Base-by-base conservation (phyloP, 2,113 vertebrate species). In the Salminus brasiliensis region DNA sequence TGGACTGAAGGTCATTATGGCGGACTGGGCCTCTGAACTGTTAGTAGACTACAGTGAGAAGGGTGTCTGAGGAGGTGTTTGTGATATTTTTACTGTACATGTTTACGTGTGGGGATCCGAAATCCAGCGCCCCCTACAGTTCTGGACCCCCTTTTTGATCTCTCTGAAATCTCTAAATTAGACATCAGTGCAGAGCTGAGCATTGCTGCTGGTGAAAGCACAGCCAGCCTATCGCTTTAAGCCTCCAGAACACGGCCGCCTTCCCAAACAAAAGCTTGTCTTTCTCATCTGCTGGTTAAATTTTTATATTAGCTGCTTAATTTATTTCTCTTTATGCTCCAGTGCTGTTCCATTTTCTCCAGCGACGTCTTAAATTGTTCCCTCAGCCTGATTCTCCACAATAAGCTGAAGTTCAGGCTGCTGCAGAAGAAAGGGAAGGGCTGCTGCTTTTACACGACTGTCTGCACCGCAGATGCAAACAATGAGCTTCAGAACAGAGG, bases 291-390 rank as follows among this genome's bases (percentile, higher is more conserved):
- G 60, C 59, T 63, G 55, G 67, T 75, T 74, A 34, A 74, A 16
- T 30, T 30, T 34, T 79, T 49, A 71, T 73, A 75, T 86, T 84
- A 87, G 78, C 67, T 27, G 59, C 25, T 72, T 78, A 52, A 87
- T 88, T 83, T 85, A 76, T 84, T 79, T 80, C 30, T 78, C 76
- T 84, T 13, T 67, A 74, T 80, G 78, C 84, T 83, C 23, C 3
- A 69, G 69, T 87, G 81, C 63, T 30, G 82, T 49, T 78, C 34
- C 59, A 43, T 84, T 63, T 63, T 79, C 69, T 86, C 80, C 21
- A 27, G 11, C 12, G 7, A 27, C 59, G 21, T 0, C 83, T 79
- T 65, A 78, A 74, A 76, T 66, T 63, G 72, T 30, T 47, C 45
- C 15, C 47, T 30, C 60, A 59, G 72, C 27, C 45, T 71, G 73